Conservation (phyloP, 2,888 invertebrate genomes). For the Caenorhabditis doughertyi region DNA sequence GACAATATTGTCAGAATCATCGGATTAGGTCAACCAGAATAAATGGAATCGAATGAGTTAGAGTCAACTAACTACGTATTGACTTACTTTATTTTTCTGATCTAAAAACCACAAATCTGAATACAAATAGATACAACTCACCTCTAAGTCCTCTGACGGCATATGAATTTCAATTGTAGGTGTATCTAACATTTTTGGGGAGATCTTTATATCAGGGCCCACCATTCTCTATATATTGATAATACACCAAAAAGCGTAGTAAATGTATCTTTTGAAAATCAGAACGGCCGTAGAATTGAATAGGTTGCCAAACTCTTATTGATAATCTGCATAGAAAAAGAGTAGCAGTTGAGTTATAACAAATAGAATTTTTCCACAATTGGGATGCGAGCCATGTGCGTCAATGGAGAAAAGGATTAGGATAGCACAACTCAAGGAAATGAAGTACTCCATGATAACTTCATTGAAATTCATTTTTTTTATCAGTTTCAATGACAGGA, state of each 20-base stretch:
- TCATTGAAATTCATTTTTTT: background rate
- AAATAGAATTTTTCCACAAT: conserved; percentile 12
- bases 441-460: conserved; percentile 17
- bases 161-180: conserved; percentile 43
- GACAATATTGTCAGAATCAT: background rate
- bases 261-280: background rate
- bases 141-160: conserved; percentile 43
- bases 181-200: conserved; percentile 25
- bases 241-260: background rate
- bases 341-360: conserved; percentile 6
- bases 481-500: background rate
- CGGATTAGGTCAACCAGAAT: background rate
- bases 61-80: background rate
- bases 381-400: conserved; percentile 23
- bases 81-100: background rate
- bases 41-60: background rate
- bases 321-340: conserved; percentile 3
- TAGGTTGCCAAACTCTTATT: background rate
- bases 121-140: conserved; percentile 2
- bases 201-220: background rate
- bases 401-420: conserved; percentile 46
- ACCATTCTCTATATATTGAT: too few species aligned
- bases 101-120: background rate
- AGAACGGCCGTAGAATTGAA: conserved; percentile 3
- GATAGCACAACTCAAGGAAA: conserved; percentile 20